Conservation (phyloP, 2,113 vertebrate genomes). For the Ceuthmochares aereus region DNA sequence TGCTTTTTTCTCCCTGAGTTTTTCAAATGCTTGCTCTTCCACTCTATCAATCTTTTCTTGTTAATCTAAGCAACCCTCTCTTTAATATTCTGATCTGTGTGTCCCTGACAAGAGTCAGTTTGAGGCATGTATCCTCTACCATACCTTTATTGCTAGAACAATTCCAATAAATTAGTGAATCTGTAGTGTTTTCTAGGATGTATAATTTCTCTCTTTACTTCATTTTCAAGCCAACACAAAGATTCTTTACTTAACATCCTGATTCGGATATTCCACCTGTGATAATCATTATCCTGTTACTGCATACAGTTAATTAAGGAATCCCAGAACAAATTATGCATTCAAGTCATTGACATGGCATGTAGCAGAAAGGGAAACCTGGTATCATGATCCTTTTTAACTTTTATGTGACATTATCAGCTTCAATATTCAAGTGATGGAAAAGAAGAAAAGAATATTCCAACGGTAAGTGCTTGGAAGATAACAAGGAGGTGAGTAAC, state of each 20-base stretch:
- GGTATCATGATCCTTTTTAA: background rate
- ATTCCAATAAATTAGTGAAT: background rate
- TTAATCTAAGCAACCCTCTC: background rate
- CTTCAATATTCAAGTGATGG: background rate
- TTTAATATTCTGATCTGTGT: background rate
- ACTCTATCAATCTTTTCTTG: background rate
- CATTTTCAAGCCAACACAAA: background rate
- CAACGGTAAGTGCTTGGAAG: background rate
- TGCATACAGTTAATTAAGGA: background rate
- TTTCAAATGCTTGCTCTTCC: background rate
- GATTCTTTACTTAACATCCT: background rate
- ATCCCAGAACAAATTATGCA: background rate
- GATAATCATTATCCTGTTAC: background rate
- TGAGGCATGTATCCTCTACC: background rate
- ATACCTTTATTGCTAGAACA: background rate
- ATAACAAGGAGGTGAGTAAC: background rate
- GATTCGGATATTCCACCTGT: background rate
- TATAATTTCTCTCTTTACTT: background rate
- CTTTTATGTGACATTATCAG: background rate
- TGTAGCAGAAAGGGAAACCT: background rate
- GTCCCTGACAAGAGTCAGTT: background rate
- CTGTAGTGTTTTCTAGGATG: background rate
- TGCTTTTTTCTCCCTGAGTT: background rate
- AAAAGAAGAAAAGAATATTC: background rate
- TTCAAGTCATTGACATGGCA: background rate